These are phyloP conservation scores for Nixonia krombeini DNA, from an alignment of 1,140 invertebrate genomes.

Conservation along the genomic window DNA sequence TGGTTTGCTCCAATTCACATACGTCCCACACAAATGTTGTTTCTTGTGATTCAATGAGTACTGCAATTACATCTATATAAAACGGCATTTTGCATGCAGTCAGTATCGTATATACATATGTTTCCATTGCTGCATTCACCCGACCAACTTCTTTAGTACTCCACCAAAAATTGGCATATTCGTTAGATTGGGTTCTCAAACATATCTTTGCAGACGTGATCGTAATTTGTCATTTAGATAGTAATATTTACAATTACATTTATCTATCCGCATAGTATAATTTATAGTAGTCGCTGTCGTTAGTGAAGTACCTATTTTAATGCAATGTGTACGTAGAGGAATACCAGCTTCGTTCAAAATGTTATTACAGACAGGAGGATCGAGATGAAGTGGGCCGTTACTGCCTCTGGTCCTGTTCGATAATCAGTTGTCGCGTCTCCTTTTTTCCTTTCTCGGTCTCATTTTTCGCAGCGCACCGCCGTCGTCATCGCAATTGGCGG, in stretches of 20 bases:
- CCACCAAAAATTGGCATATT: too few relatives aligned
- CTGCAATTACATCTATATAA: too few relatives aligned
- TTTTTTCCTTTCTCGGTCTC: constrained; percentile 25
- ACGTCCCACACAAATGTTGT: too few relatives aligned
- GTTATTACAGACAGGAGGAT: constrained; percentile 24
- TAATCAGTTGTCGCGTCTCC: constrained; percentile 38
- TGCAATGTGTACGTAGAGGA: constrained; percentile 22
- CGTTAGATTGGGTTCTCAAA: too few relatives aligned
- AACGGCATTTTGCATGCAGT: too few relatives aligned
- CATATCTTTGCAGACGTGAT: not conserved
- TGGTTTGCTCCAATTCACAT: too few relatives aligned
- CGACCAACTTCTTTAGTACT: too few relatives aligned
- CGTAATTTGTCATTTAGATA: too few relatives aligned
- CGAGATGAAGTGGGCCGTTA: constrained; percentile 16
- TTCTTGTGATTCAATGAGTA: too few relatives aligned
- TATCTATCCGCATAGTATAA: too few relatives aligned
- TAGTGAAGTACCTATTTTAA: constrained; percentile 33
- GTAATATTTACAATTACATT: not conserved
- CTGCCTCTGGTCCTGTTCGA: constrained; percentile 27
- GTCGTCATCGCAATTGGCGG: constrained; percentile 25
- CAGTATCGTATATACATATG: too few relatives aligned
- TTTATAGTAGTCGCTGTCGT: constrained; percentile 19
- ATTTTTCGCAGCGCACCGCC: constrained; percentile 2
- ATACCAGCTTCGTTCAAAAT: constrained; percentile 18
- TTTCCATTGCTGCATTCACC: too few relatives aligned